Evolutionary conservation across 92 coral and sea anemone genomes (phyloP), one percentile per base, ranked within the genome.

Genomic region (Phenganax stokvisi): DNA sequence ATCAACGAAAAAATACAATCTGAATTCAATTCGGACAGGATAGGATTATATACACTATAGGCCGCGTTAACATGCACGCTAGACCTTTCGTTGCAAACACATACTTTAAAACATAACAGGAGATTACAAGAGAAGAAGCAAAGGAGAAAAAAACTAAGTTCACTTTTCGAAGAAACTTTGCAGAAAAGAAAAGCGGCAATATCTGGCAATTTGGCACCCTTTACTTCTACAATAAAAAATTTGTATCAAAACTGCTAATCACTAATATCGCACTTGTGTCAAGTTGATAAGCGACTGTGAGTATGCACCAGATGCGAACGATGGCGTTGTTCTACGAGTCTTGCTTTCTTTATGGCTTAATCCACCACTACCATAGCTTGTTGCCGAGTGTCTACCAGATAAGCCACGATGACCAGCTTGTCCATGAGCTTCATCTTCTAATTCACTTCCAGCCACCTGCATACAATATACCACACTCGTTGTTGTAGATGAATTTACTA

Each of bases 361-460:
- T 10, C 99, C 99, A 58, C 99, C 99, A 80, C 99, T 96, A 72
- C 99, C 99, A 31, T 92, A 97, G 84, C 99, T 96, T 3, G 92
- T 89, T 17, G 90, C 97, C 2, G 99, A 96, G 44, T 89, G 86
- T 25, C 98, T 87, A 66, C 98, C 92, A 77, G 99, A 96, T 81
- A 96, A 25, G 54, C 97, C 97, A 29, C 89, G 84, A 54, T 58
- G 80, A 8, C 92, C 91, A 56, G 82, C 87, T 72, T 92, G 91
- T 61, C 90, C 84, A 84, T 96, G 97, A 5, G 96, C 92, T 65
- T 90, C 99, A 82, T 90, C 90, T 72, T 94, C 99, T 60, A 96
- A 85, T 81, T 96, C 99, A 61, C 99, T 96, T 58, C 92, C 97
- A 28, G 91, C 88, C 37, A 89, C 56, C 20, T 52, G 59, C 59